A percentile compares a stretch with the other conserved stretches of the same genome.
Conservation (phyloP, 1,140 invertebrate species). For the Micrasema minimum region DNA sequence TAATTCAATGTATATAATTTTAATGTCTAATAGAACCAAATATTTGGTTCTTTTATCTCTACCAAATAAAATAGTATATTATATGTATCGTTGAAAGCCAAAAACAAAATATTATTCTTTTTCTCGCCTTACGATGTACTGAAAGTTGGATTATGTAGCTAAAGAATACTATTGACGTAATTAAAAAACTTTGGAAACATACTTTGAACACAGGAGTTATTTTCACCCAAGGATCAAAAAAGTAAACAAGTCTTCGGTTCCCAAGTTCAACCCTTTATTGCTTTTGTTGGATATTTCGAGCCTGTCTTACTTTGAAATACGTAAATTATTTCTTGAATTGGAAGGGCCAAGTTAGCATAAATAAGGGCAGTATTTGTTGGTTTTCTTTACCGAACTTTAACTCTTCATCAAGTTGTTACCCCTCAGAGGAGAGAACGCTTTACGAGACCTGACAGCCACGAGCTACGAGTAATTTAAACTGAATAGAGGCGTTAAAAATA, state of each 20-base stretch:
- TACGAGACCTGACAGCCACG: background rate
- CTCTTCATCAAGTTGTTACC: constrained; percentile 9
- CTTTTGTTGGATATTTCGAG: constrained; percentile 36
- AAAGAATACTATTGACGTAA: background rate
- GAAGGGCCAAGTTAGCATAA: constrained; percentile 23
- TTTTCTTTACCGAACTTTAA: constrained; percentile 34
- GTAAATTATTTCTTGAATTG: constrained; percentile 45
- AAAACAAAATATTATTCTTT: no score
- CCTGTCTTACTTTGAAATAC: constrained; percentile 34
- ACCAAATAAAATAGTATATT: no score
- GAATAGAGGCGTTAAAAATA: no score
- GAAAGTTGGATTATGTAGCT: no score
- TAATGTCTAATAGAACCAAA: no score
- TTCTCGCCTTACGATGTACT: no score
- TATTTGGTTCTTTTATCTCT: no score
- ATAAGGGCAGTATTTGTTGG: constrained; percentile 19
- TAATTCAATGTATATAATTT: no score
- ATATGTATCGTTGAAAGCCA: no score
- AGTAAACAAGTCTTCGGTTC: constrained; percentile 24
- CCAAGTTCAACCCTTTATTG: constrained; percentile 43
- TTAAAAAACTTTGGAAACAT: no score
- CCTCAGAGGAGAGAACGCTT: background rate
- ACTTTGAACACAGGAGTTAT: background rate
- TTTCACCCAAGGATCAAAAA: constrained; percentile 23
- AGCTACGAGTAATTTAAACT: constrained; percentile 13